Evolutionary conservation across 2,888 invertebrate genomes (phyloP).

Genomic region (Mythimna pallens): DNA sequence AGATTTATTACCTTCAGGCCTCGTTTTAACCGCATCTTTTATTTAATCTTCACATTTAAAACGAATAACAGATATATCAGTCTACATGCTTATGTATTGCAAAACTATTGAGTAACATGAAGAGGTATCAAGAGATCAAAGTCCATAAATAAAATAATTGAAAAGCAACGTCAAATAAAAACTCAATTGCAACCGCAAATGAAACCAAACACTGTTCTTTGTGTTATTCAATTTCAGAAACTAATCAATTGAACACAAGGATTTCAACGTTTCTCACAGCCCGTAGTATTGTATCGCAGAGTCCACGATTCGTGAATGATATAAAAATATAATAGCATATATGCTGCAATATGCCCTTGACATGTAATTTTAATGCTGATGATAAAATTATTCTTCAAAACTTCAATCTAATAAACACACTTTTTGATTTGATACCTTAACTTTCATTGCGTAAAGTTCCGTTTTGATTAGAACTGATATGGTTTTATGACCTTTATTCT

Average conservation of each 20-base stretch:
- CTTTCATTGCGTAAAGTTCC: conserved; percentile 2
- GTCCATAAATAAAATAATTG: conserved; percentile 21
- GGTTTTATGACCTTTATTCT: conserved; percentile 3
- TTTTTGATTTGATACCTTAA: conserved; percentile 23
- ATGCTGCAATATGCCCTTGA: conserved; percentile 60
- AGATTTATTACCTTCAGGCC: conserved; percentile 34
- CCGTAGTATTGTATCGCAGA: conserved; percentile 32
- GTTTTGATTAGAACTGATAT: conserved; percentile 12
- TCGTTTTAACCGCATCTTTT: conserved; percentile 24
- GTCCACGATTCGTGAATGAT: conserved; percentile 27
- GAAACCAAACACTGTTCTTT: conserved; percentile 39
- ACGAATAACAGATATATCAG: conserved; percentile 19
- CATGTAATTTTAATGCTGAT: conserved; percentile 40
- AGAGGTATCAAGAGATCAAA: conserved; percentile 5
- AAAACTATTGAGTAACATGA: neutral
- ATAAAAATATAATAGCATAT: conserved; percentile 44
- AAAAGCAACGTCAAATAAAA: conserved; percentile 35
- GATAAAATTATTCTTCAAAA: conserved; percentile 45
- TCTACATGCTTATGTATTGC: conserved; percentile 4
- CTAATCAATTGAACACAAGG: conserved; percentile 51
- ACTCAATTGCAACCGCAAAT: conserved; percentile 25
- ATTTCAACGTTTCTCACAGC: conserved; percentile 49
- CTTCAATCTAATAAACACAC: conserved; percentile 16
- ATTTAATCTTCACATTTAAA: conserved; percentile 20
- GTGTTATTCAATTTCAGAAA: conserved; percentile 53